Evolutionary conservation across 2,113 vertebrate species (phyloP).

Genomic region (Isurus oxyrinchus): DNA sequence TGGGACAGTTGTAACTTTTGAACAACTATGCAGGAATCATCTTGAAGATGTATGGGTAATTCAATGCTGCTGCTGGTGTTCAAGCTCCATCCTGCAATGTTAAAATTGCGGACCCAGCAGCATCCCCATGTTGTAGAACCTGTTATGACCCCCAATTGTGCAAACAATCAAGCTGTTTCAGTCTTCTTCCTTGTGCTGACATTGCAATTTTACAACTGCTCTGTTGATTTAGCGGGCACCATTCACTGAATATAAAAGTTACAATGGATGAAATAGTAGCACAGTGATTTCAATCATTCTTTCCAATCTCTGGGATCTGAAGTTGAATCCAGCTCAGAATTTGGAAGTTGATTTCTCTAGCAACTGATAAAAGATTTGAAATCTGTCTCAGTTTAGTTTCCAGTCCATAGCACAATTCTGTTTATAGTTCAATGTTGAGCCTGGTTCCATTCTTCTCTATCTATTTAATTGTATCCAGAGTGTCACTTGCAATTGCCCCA

Average conservation of each 20-base stretch:
- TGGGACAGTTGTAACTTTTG: not conserved
- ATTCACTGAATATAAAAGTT: not conserved
- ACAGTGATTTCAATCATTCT: not conserved
- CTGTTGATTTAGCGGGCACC: not conserved
- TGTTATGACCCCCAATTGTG: not conserved
- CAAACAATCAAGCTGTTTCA: not conserved
- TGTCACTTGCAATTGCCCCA: too few relatives aligned
- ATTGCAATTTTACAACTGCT: not conserved
- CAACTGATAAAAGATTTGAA: not conserved
- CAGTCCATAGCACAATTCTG: not conserved
- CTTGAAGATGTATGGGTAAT: not conserved
- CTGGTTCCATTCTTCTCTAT: not conserved
- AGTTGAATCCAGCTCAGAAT: not conserved
- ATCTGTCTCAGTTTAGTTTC: not conserved
- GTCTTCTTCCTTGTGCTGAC: not conserved
- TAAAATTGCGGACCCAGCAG: not conserved
- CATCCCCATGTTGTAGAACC: not conserved
- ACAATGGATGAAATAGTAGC: not conserved
- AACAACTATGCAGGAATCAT: not conserved
- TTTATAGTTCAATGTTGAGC: not conserved
- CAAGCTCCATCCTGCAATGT: not conserved
- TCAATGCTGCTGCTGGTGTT: not conserved
- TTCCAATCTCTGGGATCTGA: not conserved
- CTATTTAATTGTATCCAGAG: too few relatives aligned
- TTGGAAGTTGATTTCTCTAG: not conserved